Conservation (phyloP, 2,113 vertebrate genomes). For the Dinomys branickii region DNA sequence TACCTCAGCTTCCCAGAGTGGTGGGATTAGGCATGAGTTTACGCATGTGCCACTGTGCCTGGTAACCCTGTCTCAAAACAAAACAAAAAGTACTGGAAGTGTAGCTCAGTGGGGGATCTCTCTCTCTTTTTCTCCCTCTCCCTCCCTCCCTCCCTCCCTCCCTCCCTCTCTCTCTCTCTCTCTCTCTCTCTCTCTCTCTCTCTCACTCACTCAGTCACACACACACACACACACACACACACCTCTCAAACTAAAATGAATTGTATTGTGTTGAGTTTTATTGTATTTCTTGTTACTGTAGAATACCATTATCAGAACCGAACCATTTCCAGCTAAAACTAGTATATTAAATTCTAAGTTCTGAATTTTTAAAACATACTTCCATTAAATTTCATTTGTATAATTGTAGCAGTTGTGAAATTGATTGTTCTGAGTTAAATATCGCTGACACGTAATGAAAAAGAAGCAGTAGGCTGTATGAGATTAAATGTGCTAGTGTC, state of each 20-base stretch:
- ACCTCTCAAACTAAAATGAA: neutral
- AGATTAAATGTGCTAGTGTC: neutral
- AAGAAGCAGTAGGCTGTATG: neutral
- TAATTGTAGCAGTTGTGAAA: neutral
- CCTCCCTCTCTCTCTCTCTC: too few relatives aligned
- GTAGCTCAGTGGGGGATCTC: neutral
- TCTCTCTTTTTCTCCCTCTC: too few relatives aligned
- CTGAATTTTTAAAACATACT: neutral
- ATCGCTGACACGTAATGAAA: neutral
- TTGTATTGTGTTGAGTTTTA: slow-evolving; percentile 32
- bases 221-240: neutral
- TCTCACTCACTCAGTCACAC: too few relatives aligned
- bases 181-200: too few relatives aligned
- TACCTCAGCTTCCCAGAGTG: neutral
- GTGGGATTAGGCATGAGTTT: neutral
- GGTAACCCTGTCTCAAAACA: neutral
- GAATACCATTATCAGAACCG: neutral
- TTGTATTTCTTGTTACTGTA: neutral
- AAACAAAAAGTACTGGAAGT: neutral
- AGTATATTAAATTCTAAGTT: neutral
- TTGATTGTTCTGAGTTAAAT: slow-evolving; percentile 9
- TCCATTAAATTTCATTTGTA: neutral
- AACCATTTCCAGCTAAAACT: neutral
- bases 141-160: too few relatives aligned
- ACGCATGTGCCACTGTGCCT: neutral